Base-by-base conservation (phyloP, 2,113 vertebrate species). In the Hymenochirus boettgeri region DNA sequence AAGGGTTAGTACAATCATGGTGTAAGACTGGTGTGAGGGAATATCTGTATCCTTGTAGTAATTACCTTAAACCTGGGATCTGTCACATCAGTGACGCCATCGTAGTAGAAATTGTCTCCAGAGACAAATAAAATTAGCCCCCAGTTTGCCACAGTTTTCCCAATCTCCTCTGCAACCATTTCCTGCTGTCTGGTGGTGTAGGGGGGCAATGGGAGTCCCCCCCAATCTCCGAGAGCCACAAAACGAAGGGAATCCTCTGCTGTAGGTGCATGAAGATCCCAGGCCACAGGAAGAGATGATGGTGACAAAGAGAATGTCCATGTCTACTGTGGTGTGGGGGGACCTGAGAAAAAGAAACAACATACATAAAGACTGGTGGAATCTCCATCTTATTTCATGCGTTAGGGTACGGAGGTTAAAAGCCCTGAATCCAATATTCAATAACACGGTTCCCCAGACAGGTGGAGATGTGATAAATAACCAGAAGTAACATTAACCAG, bases 41-140 rank as follows among this genome's bases (percentile, higher is more conserved):
- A 21, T 48, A 22, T 2, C 2, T 7, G 2, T 22, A 2, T 22
- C 9, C 2, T n/a, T 13, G 50, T 2, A 24, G 23, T 15, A 4
- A 8, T 4, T 46, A 96, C 95, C 91, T 92, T 82, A 77, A 97
- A 97, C 4, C 95, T 80, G 22, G 88, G 87, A 72, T 95, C 95
- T 3, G 86, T 80, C 29, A 86, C 87, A 1, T 83, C 83, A 1
- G 50, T 48, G 48, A 97, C 92, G 0, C 95, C 95, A n/a, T 48
- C 80, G 74, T 86, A 95, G 79, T 97, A 97, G 78, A 97, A 97
- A 60, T 97, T 97, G 79, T 97, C 95, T 1, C 95, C 95, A 2
- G 94, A 87, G 27, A 97, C 74, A 76, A 97, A 69, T 59, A 96
- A 97, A 72, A 96, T 88, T 0, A 89, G 78, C 0, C 93, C 92